phyloP scores from a whole-genome alignment of 2,797 vertebrate species.

The Rhinichthys osculus region DNA sequence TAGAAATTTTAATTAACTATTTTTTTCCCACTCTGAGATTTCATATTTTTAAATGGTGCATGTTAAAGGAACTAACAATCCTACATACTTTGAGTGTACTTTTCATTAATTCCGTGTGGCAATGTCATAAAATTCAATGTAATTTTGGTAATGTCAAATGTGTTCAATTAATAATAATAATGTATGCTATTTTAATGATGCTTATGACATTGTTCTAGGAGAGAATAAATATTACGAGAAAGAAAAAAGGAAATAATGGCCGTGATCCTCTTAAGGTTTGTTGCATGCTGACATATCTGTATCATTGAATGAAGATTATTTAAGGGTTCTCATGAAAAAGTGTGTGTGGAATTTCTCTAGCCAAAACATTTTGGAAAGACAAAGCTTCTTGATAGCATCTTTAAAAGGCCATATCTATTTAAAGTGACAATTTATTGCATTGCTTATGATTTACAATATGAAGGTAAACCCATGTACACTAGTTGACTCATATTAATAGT shows the following conservation, averaged over 20 bases:
- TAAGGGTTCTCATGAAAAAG: background rate
- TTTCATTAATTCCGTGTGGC: background rate
- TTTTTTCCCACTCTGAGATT: too few species aligned
- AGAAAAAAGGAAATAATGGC: background rate
- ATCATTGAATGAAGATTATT: background rate
- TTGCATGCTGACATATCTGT: background rate
- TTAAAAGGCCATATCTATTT: background rate
- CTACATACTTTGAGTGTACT: background rate
- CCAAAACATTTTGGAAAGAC: background rate
- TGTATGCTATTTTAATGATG: background rate
- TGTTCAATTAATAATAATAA: background rate
- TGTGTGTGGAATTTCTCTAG: background rate
- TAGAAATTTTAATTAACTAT: too few species aligned
- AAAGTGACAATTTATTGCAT: background rate
- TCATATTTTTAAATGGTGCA: too few species aligned
- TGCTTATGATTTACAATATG: background rate
- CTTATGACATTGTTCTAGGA: background rate
- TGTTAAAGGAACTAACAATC: too few species aligned
- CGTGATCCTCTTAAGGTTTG: background rate
- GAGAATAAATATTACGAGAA: background rate
- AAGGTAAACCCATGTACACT: background rate
- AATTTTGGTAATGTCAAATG: background rate
- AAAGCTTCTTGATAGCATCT: background rate
- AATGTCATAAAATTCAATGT: background rate
- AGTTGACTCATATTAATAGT: background rate